phyloP scores from a whole-genome alignment of 2,888 invertebrate genomes.

The Argynnis bischoffii region DNA sequence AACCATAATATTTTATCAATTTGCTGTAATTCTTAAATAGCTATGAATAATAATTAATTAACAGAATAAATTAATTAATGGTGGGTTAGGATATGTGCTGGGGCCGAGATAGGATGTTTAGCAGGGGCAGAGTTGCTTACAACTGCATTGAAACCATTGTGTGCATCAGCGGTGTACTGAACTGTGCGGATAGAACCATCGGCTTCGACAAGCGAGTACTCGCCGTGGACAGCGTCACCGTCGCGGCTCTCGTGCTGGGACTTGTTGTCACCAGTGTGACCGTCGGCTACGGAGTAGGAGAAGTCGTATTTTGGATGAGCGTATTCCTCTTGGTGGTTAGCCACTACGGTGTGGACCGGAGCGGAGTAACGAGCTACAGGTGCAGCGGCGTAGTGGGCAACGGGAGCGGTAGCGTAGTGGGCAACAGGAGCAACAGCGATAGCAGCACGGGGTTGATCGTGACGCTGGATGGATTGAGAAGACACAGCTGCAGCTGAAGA shows the following conservation, averaged over 20 bases:
- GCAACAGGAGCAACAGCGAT: too few relatives aligned
- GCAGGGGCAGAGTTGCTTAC: constrained; percentile 44
- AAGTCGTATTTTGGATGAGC: too few relatives aligned
- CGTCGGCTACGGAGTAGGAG: constrained; percentile 64
- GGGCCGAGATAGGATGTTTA: constrained; percentile 25
- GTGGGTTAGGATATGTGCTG: constrained; percentile 23
- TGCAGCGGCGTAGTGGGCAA: constrained; percentile 33
- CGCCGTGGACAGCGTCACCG: constrained; percentile 84
- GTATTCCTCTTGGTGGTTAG: too few relatives aligned
- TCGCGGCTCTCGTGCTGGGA: constrained; percentile 80
- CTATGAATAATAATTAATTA: neutral
- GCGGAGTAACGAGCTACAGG: too few relatives aligned
- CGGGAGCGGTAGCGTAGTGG: constrained; percentile 31
- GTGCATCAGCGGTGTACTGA: constrained; percentile 73
- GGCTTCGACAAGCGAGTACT: constrained; percentile 65
- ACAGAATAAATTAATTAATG: constrained; percentile 1
- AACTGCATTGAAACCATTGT: constrained; percentile 59
- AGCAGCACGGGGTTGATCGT: constrained; percentile 50
- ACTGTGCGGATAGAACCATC: constrained; percentile 79
- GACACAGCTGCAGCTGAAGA: constrained; percentile 49
- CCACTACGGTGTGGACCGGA: too few relatives aligned
- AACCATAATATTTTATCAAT: too few relatives aligned
- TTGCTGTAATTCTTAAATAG: neutral
- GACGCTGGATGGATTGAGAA: constrained; percentile 66
- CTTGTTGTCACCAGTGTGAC: constrained; percentile 81